phyloP scores from a whole-genome alignment of 2,888 invertebrate genomes.

The Aleiodes testaceus region DNA sequence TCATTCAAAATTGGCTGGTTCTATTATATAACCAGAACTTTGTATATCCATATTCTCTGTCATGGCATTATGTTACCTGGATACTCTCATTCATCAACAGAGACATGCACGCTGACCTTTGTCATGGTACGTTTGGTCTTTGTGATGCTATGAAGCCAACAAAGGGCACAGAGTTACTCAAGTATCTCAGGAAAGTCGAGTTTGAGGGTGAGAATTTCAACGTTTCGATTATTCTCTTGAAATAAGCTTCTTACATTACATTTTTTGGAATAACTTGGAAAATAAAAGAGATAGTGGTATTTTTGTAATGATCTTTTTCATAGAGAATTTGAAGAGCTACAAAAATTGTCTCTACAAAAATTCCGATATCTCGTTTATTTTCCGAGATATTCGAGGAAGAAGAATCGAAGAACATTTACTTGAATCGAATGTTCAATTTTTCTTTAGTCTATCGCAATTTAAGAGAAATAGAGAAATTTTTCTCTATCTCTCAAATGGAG shows the following conservation, averaged over 20 bases:
- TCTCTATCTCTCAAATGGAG: no score
- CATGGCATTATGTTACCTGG: neutral
- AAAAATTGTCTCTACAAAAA: no score
- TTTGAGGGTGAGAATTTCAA: constrained; percentile 84
- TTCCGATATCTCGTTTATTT: neutral
- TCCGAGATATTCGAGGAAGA: no score
- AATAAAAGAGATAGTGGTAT: neutral
- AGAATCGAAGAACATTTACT: no score
- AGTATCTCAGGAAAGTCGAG: constrained; percentile 88
- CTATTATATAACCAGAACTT: neutral
- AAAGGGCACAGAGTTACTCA: constrained; percentile 88
- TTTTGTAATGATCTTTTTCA: neutral
- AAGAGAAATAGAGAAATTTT: no score
- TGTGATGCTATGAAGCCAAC: constrained; percentile 93
- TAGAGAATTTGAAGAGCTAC: neutral
- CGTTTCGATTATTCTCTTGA: neutral
- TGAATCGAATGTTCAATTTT: no score
- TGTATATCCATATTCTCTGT: neutral
- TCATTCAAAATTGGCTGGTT: neutral
- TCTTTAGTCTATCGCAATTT: no score
- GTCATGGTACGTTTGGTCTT: constrained; percentile 83
- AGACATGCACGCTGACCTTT: constrained; percentile 90
- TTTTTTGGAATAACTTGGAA: no score
- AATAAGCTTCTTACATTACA: no score
- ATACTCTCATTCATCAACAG: constrained; percentile 71